Percentiles rank a stretch among this genome's conserved stretches.
Evolutionary conservation across 1,140 invertebrate species (phyloP).

Genomic region (Drosophila sechellia): DNA sequence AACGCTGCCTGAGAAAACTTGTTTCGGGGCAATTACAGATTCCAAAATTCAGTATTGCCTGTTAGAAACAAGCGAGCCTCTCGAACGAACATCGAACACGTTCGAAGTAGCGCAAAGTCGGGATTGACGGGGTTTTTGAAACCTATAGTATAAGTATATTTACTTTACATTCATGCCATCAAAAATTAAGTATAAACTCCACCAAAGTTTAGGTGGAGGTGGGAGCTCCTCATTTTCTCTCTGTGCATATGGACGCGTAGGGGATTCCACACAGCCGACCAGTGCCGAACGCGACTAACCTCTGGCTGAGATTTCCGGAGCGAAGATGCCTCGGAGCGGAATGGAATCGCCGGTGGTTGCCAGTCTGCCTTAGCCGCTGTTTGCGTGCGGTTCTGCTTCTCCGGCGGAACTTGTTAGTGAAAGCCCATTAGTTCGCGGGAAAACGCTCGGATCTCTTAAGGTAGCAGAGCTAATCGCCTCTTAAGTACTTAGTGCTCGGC

Average conservation of each 20-base stretch:
- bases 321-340: constrained; percentile 65
- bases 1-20: constrained; percentile 48
- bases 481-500: constrained; percentile 23
- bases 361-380: constrained; percentile 65
- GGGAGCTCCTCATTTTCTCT: neutral
- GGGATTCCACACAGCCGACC: constrained; percentile 31
- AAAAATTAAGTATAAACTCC: too few species aligned
- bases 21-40: constrained; percentile 61
- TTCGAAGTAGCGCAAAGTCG: constrained; percentile 55
- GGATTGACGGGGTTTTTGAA: constrained; percentile 26
- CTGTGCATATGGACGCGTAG: constrained; percentile 25
- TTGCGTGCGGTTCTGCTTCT: constrained; percentile 61
- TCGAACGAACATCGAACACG: constrained; percentile 54
- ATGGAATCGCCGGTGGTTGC: constrained; percentile 32
- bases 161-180: too few species aligned
- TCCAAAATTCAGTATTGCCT: constrained; percentile 64
- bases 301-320: constrained; percentile 62
- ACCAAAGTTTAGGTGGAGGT: too few species aligned
- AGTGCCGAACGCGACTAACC: constrained; percentile 13
- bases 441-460: constrained; percentile 34
- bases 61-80: constrained; percentile 70
- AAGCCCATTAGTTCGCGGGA: constrained; percentile 14
- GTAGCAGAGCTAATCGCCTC: constrained; percentile 50
- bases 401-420: constrained; percentile 15
- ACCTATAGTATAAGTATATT: neutral